Conservation (phyloP, 2,113 vertebrate species). For the Cynoglossus semilaevis region DNA sequence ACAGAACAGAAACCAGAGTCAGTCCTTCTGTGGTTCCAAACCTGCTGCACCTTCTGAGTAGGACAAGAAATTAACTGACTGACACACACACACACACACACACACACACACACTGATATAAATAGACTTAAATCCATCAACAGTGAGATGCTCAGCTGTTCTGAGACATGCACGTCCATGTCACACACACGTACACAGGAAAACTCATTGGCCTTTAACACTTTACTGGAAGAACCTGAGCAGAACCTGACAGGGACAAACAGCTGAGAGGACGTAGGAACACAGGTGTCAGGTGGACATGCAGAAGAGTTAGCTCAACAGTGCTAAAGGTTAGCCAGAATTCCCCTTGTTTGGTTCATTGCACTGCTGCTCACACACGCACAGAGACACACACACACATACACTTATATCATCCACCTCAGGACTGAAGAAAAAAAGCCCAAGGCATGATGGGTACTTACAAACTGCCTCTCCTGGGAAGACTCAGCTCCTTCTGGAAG, state of each 20-base stretch:
- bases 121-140: constrained; percentile 24
- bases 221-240: constrained; percentile 28
- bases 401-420: too few relatives aligned
- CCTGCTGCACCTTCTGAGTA: too few relatives aligned
- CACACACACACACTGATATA: constrained; percentile 9
- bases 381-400: too few relatives aligned
- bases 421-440: too few relatives aligned
- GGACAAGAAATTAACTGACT: constrained; percentile 61
- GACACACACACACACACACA: constrained; percentile 24
- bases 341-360: constrained; percentile 34
- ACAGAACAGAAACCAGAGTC: too few relatives aligned
- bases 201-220: too few relatives aligned
- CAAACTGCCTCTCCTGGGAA: constrained; percentile 98
- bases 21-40: too few relatives aligned
- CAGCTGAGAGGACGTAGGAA: constrained; percentile 7
- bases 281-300: too few relatives aligned
- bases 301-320: too few relatives aligned
- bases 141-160: constrained; percentile 48
- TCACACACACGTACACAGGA: constrained; percentile 19
- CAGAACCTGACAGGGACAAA: constrained; percentile 7
- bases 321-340: too few relatives aligned
- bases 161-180: background rate
- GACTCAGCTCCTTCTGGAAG: constrained; percentile 94
- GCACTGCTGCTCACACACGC: constrained; percentile 11
- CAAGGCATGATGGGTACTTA: constrained; percentile 76